Percentiles rank a stretch among this genome's conserved stretches.
phyloP scores from a whole-genome alignment of 2,888 invertebrate species.

The Mythimna vitellina region DNA sequence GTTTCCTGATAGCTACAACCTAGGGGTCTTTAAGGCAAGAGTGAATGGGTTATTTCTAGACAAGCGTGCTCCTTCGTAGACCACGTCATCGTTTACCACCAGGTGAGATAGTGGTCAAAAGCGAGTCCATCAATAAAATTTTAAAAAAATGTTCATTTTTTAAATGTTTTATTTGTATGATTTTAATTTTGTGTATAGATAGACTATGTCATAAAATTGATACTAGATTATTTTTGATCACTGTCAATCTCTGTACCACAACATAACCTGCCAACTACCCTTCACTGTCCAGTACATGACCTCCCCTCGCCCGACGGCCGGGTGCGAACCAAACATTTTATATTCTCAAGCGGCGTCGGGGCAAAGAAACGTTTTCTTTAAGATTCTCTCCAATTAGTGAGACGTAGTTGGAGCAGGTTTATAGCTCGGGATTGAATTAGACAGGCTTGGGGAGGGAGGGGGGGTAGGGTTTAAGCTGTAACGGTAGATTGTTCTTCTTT shows the following conservation, averaged over 20 bases:
- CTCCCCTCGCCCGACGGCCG: slow-evolving; percentile 1
- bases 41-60: no score
- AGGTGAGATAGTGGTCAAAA: no score
- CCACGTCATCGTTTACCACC: no score
- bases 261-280: background rate
- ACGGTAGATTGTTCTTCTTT: background rate
- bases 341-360: slow-evolving; percentile 51
- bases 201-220: no score
- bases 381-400: slow-evolving; percentile 66
- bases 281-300: slow-evolving; percentile 16
- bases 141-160: no score
- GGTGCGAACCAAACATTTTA: slow-evolving; percentile 49
- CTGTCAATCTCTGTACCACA: background rate
- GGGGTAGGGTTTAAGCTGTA: background rate
- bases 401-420: slow-evolving; percentile 34
- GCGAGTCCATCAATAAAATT: no score
- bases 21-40: no score
- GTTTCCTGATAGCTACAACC: no score
- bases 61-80: no score
- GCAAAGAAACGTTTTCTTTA: slow-evolving; percentile 57
- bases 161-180: no score
- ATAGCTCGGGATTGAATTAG: slow-evolving; percentile 31
- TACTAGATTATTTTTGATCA: background rate
- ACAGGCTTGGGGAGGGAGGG: background rate
- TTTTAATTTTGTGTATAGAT: no score